A percentile compares a stretch with the other conserved stretches of the same genome.
phyloP scores from a whole-genome alignment of 2,888 invertebrate species.

The Altica lythri region DNA sequence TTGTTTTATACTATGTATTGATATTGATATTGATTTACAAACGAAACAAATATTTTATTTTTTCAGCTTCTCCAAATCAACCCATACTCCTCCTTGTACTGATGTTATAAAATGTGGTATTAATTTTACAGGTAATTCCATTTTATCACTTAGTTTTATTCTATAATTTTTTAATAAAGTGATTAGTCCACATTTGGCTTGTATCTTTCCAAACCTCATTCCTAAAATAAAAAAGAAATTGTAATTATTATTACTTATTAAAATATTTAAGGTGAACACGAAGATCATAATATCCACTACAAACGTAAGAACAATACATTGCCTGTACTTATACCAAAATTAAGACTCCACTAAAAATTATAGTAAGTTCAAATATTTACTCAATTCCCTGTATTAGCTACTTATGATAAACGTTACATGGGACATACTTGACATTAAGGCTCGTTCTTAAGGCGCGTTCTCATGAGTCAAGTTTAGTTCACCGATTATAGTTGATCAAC shows the following conservation, averaged over 20 bases:
- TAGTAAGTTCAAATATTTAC: too few relatives aligned
- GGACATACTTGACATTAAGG: too few relatives aligned
- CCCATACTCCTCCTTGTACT: constrained; percentile 12
- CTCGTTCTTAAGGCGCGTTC: too few relatives aligned
- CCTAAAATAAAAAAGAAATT: constrained; percentile 1
- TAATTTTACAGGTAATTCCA: constrained; percentile 1
- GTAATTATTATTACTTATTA: neutral
- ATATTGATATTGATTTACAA: too few relatives aligned
- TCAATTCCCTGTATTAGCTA: too few relatives aligned
- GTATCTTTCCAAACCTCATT: constrained; percentile 9
- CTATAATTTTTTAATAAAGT: constrained; percentile 8
- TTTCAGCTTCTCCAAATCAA: constrained; percentile 7
- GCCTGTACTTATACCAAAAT: neutral
- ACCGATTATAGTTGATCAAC: too few relatives aligned
- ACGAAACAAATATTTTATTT: too few relatives aligned
- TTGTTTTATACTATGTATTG: too few relatives aligned
- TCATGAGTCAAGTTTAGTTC: too few relatives aligned
- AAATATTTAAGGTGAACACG: neutral
- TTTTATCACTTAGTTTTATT: constrained; percentile 9
- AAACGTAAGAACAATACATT: neutral
- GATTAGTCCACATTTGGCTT: constrained; percentile 14
- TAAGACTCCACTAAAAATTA: too few relatives aligned
- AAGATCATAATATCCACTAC: neutral
- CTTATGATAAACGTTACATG: too few relatives aligned
- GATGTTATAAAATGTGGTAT: neutral